Base-by-base conservation (phyloP, 2,113 vertebrate species). In the Cyphomyrus plagiostoma region DNA sequence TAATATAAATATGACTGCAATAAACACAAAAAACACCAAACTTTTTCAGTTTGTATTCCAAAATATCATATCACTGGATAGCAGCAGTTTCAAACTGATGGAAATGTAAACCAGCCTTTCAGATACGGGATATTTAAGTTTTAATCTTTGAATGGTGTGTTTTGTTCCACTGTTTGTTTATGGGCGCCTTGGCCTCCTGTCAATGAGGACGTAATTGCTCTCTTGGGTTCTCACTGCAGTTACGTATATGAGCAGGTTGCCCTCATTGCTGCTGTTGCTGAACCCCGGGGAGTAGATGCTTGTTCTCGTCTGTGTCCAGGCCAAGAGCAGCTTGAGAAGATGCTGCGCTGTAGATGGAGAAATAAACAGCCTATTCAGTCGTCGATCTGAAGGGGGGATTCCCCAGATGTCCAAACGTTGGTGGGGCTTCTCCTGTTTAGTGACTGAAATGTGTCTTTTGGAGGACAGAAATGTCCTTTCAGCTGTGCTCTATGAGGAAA, bases 291-390 rank as follows among this genome's bases (percentile, higher is more conserved):
- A 26, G 62, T 4, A 70, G 9, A 70, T 70, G n/a, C 62, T 13
- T 26, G n/a, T 30, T 26, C n/a, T 26, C 3, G n/a, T 70, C 10
- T 70, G 62, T 30, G 62, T 70, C 62, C 9, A 26, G 62, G 62
- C n/a, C 62, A 66, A 66, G 62, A n/a, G 62, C 62, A 66, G 62
- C 62, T 66, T 26, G 62, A 66, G n/a, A 66, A 70, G 62, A 70
- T 70, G 62, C 62, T 70, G 62, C 26, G 0, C 26, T 13, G 62
- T 70, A 70, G n/a, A 30, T 30, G 26, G 8, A 62, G 56, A 62
- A n/a, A 62, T 9, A 62, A 62, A 62, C 23, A n/a, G 7, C n/a
- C 62, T 70, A 30, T 70, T 70, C 30, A 70, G 4, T 70, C n/a
- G 3, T 26, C 3, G 62, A 30, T 30, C 10, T 10, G 8, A 26